Percentiles rank a stretch among this genome's conserved stretches.
These are phyloP conservation scores for Crocuta crocuta DNA, from an alignment of 2,113 vertebrate species.

Conservation along the genomic window DNA sequence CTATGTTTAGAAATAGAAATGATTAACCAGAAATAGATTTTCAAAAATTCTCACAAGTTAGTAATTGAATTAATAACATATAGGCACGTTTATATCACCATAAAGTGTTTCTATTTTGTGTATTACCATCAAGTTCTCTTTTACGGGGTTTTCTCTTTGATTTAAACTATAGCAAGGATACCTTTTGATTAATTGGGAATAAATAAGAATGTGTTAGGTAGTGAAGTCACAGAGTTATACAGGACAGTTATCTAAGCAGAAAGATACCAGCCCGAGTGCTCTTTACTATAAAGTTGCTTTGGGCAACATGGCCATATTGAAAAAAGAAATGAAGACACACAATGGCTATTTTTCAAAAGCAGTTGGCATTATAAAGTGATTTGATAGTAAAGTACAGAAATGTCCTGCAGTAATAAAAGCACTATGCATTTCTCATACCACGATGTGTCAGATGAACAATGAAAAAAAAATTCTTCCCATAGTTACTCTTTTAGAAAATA, in stretches of 20 bases:
- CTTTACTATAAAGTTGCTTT: conserved; percentile 82
- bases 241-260: conserved; percentile 75
- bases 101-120: background rate
- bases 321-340: conserved; percentile 75
- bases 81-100: conserved; percentile 48
- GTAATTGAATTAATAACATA: conserved; percentile 18
- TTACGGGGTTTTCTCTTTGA: conserved; percentile 1
- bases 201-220: conserved; percentile 65
- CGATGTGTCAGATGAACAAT: conserved; percentile 6
- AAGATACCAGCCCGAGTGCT: conserved; percentile 68
- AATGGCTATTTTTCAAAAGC: conserved; percentile 84
- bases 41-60: conserved; percentile 34
- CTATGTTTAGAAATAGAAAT: conserved; percentile 3
- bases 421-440: conserved; percentile 74
- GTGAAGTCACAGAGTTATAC: conserved; percentile 64
- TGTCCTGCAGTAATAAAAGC: conserved; percentile 83
- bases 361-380: conserved; percentile 84
- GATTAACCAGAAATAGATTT: conserved; percentile 42
- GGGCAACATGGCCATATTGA: conserved; percentile 77
- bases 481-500: conserved; percentile 66
- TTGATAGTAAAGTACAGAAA: conserved; percentile 85
- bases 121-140: conserved; percentile 49
- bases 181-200: conserved; percentile 61
- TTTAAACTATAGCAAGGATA: conserved; percentile 61
- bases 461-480: conserved; percentile 51